These are phyloP conservation scores for Hydrotaea diabolus DNA, from an alignment of 2,888 invertebrate species.

Conservation along the genomic window DNA sequence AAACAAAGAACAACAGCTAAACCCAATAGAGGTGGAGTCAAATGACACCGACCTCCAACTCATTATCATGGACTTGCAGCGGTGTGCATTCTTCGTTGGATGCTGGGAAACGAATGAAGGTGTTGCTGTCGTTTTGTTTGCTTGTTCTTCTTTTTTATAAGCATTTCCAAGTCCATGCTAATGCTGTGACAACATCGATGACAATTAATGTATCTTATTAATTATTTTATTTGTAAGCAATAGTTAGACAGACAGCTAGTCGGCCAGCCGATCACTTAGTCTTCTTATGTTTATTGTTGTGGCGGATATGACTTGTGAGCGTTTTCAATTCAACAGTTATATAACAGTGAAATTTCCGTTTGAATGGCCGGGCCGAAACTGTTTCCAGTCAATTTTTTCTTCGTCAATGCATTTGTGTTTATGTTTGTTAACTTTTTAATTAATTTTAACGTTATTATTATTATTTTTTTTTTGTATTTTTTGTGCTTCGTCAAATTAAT, in stretches of 20 bases:
- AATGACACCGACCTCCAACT: not conserved
- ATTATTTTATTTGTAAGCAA: not conserved
- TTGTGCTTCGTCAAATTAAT: constrained; percentile 7
- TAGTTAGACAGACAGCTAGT: not conserved
- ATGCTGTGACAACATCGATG: not conserved
- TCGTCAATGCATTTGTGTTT: not conserved
- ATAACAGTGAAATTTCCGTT: constrained; percentile 31
- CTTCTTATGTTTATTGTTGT: not conserved
- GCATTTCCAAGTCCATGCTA: too few relatives aligned
- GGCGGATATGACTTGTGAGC: not conserved
- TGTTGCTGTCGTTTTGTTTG: not conserved
- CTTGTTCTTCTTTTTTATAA: not conserved
- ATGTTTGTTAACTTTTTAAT: constrained; percentile 31
- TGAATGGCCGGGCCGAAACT: not conserved
- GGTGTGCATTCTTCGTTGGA: too few relatives aligned
- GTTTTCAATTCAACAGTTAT: constrained; percentile 12
- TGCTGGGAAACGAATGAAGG: not conserved
- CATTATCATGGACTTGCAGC: not conserved
- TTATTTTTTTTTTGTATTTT: constrained; percentile 6
- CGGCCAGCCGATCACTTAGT: not conserved
- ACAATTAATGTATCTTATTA: not conserved
- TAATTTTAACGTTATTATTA: constrained; percentile 28
- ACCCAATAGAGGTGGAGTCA: not conserved
- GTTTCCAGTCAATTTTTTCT: not conserved
- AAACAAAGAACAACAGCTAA: not conserved